Evolutionary conservation across 1,140 invertebrate species (phyloP).

Genomic region (Calliphora vicina): DNA sequence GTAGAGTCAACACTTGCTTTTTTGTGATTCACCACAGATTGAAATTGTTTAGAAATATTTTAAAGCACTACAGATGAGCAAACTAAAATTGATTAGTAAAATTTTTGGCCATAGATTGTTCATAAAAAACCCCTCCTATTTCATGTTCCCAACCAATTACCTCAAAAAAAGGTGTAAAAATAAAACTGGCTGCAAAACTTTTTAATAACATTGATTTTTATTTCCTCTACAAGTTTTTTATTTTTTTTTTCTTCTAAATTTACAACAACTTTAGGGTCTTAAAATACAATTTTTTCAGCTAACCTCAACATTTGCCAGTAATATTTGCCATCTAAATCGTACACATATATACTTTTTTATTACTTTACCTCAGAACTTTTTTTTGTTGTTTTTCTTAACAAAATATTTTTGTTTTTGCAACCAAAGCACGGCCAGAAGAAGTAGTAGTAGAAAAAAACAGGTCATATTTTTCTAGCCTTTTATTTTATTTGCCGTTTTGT

Average conservation of each 20-base stretch:
- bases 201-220: constrained; percentile 13
- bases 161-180: neutral
- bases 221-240: neutral
- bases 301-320: neutral
- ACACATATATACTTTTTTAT: neutral
- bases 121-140: neutral
- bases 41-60: too few species aligned
- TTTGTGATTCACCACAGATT: too few species aligned
- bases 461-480: neutral
- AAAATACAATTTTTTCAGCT: neutral
- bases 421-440: neutral
- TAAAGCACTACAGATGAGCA: too few species aligned
- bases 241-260: neutral
- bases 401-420: neutral
- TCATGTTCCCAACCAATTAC: too few species aligned
- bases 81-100: too few species aligned
- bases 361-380: neutral
- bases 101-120: neutral
- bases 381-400: neutral
- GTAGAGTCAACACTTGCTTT: too few species aligned
- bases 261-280: neutral
- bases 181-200: neutral
- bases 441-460: neutral
- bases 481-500: neutral
- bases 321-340: neutral